Evolutionary conservation across 2,113 vertebrate species (phyloP).

Genomic region (Pampusana beccarii): DNA sequence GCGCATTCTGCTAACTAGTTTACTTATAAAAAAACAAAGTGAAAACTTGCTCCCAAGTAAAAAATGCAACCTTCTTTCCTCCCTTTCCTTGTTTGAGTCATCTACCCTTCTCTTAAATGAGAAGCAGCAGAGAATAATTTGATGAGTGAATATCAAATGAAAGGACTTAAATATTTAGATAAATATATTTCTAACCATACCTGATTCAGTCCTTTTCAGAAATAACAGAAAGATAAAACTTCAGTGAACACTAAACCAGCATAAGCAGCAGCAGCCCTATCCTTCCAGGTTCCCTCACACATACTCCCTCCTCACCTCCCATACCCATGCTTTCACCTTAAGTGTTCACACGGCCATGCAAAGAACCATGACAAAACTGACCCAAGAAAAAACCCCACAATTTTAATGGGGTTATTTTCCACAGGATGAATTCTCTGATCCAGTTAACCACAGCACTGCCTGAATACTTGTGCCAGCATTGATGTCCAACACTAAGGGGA

Average conservation of each 20-base stretch:
- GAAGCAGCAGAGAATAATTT: not conserved
- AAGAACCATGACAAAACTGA: not conserved
- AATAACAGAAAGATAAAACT: not conserved
- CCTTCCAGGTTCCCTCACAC: not conserved
- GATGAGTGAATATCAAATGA: not conserved
- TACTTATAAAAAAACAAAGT: not conserved
- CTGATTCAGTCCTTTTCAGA: conserved; percentile 21
- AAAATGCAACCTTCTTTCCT: conserved; percentile 1
- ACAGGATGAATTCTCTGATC: not conserved
- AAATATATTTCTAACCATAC: conserved; percentile 17
- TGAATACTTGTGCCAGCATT: not conserved
- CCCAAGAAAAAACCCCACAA: not conserved
- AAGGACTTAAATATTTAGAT: conserved; percentile 3
- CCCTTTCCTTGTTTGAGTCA: not conserved
- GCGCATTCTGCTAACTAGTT: not conserved
- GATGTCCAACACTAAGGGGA: conserved; percentile 4
- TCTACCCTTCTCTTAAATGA: conserved; percentile 10
- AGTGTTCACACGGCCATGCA: not conserved
- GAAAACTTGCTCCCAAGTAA: not conserved
- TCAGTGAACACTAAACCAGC: not conserved
- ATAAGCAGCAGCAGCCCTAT: not conserved
- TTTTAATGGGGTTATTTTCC: not conserved
- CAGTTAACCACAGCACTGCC: not conserved
- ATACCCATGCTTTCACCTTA: not conserved
- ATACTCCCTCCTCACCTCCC: not conserved